Evolutionary conservation across 2,888 invertebrate genomes (phyloP).

Genomic region (Lamproptera curius): DNA sequence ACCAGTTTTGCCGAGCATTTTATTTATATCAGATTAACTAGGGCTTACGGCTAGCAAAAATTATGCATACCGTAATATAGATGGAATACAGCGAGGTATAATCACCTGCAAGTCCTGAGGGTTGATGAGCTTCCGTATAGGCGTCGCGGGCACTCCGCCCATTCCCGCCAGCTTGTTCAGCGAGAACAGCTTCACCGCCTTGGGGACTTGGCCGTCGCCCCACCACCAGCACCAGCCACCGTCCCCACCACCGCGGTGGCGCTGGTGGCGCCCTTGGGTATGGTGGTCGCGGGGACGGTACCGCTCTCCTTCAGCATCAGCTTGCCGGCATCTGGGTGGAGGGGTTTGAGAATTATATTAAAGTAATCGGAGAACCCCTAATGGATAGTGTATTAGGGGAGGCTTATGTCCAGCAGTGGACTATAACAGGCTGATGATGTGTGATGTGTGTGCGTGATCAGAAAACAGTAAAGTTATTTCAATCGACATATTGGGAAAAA

Average conservation of each 20-base stretch:
- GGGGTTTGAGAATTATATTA: slow-evolving; percentile 57
- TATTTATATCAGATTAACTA: no score
- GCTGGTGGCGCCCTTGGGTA: neutral
- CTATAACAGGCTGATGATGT: no score
- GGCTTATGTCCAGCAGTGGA: no score
- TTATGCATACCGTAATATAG: no score
- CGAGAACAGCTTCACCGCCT: slow-evolving; percentile 51
- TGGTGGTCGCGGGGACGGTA: neutral
- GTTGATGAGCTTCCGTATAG: slow-evolving; percentile 35
- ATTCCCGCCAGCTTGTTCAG: slow-evolving; percentile 26
- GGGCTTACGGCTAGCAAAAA: no score
- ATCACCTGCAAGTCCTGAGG: slow-evolving; percentile 39
- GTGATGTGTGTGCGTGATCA: no score
- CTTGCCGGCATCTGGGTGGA: slow-evolving; percentile 83
- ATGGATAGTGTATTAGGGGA: no score
- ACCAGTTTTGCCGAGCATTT: no score
- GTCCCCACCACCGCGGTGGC: neutral
- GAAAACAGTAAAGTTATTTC: no score
- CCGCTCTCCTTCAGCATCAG: slow-evolving; percentile 81
- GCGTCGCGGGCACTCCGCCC: slow-evolving; percentile 26
- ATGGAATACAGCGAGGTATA: no score
- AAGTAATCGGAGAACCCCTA: no score
- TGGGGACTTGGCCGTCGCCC: slow-evolving; percentile 29
- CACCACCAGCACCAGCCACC: slow-evolving; percentile 2
- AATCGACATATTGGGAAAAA: no score